phyloP scores from a whole-genome alignment of 2,797 vertebrate species.

The Tachyglossus aculeatus region DNA sequence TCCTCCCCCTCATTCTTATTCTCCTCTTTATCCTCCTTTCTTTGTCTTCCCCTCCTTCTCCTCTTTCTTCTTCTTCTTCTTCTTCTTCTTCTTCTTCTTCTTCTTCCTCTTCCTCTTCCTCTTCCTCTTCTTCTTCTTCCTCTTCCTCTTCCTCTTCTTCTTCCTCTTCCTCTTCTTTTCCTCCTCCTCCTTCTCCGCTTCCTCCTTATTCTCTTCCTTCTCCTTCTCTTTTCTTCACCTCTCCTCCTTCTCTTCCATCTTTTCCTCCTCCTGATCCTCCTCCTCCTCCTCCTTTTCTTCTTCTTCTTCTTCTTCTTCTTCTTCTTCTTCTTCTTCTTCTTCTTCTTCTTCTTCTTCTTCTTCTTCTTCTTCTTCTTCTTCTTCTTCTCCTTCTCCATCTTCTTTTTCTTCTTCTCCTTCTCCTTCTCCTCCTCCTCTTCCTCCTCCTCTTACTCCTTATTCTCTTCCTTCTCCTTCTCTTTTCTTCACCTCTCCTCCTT shows the following conservation, averaged over 20 bases:
- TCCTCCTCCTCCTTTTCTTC: background rate
- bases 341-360: fast-evolving
- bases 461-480: background rate
- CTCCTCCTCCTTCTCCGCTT: background rate
- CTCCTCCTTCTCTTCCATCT: too few relatives aligned
- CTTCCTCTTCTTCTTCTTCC: background rate
- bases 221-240: background rate
- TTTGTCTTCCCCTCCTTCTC: background rate
- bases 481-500: background rate
- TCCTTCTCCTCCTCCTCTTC: background rate
- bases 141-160: background rate
- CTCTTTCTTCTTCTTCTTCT: background rate
- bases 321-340: background rate
- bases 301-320: background rate
- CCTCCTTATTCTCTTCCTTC: background rate
- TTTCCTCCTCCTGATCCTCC: background rate
- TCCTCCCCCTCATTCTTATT: too few relatives aligned
- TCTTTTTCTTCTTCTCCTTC: background rate
- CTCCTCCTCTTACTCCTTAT: background rate
- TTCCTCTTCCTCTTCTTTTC: too few relatives aligned
- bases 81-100: background rate
- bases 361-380: too few relatives aligned
- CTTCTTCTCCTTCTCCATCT: fast-evolving
- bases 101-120: too few relatives aligned
- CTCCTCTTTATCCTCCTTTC: too few relatives aligned